Evolutionary conservation across 2,797 vertebrate genomes (phyloP), one percentile per base, ranked within the genome.

Genomic region (Pyrocephalus nanus): DNA sequence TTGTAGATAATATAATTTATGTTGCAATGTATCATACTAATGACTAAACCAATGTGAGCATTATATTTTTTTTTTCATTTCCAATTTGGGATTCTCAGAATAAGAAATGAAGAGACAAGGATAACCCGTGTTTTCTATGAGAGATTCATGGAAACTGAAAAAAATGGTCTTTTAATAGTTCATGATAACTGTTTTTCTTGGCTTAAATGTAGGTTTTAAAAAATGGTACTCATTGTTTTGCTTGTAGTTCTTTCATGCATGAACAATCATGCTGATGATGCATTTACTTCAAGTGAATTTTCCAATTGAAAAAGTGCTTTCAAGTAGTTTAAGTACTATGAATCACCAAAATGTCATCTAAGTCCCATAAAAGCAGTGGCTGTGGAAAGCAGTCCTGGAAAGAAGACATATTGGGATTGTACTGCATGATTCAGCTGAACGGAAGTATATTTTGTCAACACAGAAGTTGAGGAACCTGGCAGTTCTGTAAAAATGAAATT

Each of bases 181-280:
- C 95, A 94, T 96, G 96, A 97, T 98, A 97, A 98, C 97, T 98
- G 98, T 98, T 98, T 98, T 98, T 97, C 97, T 98, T 98, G 97
- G 97, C 96, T 97, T 97, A 98, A 98, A 97, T 97, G 97, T 98
- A 96, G 96, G 96, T 96, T 98, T 98, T 98, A 97, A 98, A 98
- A 98, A 98, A 98, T 98, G 97, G 95, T 97, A 93, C 97, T 97
- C 97, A 97, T 98, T 98, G 97, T 98, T 98, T 98, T 98, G 97
- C 97, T 97, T 98, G 97, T 98, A 97, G 97, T 97, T 98, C 97
- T 98, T 98, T 97, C 97, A 98, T 98, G 98, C 98, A 98, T 98
- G 98, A 96, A 98, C 97, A 98, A 92, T 97, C 81, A 71, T 94
- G 97, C 97, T 98, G 98, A 98, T 98, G 98, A 97, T 98, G 98